Evolutionary conservation across 2,888 invertebrate genomes (phyloP).

Genomic region (Synanthedon tipuliformis): DNA sequence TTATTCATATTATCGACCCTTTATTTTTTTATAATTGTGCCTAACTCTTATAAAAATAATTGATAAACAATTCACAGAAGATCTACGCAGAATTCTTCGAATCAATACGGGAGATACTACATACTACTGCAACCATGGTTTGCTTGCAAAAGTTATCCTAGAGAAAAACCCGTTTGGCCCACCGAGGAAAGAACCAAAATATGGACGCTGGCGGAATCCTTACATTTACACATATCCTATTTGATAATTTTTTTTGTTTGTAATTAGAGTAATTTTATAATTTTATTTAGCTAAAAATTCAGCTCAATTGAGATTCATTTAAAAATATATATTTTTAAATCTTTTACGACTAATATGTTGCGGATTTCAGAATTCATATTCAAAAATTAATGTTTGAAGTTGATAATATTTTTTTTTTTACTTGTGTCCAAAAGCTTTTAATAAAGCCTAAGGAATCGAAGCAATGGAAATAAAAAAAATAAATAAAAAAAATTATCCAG

Average conservation of each 20-base stretch:
- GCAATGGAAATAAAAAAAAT: too few species aligned
- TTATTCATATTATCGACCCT: too few species aligned
- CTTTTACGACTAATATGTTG: too few species aligned
- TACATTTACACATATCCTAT: slow-evolving; percentile 40
- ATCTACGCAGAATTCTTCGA: slow-evolving; percentile 53
- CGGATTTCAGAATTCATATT: too few species aligned
- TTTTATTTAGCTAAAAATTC: too few species aligned
- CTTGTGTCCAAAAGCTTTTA: too few species aligned
- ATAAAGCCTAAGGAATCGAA: too few species aligned
- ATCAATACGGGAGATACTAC: slow-evolving; percentile 51
- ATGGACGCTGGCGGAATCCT: slow-evolving; percentile 45
- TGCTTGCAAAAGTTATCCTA: slow-evolving; percentile 47
- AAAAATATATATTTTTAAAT: too few species aligned
- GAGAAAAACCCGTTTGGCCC: slow-evolving; percentile 55
- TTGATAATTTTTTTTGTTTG: not conserved
- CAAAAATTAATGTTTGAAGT: too few species aligned
- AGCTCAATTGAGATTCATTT: too few species aligned
- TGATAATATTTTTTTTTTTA: too few species aligned
- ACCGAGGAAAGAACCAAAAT: slow-evolving; percentile 47
- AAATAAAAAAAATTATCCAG: too few species aligned
- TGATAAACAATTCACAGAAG: slow-evolving; percentile 20
- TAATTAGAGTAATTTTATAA: not conserved
- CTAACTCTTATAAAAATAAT: not conserved
- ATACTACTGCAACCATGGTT: slow-evolving; percentile 41
- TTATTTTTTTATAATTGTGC: not conserved